Evolutionary conservation across 2,797 vertebrate species (phyloP).

Genomic region (Betta splendens): DNA sequence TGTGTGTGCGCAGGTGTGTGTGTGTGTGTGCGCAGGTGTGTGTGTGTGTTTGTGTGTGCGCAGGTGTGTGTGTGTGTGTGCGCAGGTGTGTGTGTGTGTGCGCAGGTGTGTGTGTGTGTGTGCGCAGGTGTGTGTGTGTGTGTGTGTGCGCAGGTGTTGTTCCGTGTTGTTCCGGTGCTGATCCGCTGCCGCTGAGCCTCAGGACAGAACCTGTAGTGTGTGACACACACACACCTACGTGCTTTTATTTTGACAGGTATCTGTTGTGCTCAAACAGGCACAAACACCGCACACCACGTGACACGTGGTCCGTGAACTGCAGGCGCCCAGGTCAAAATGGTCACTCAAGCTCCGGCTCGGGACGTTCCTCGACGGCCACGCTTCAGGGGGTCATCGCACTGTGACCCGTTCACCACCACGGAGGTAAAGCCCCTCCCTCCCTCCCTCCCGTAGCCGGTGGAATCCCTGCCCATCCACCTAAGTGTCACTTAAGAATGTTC

Average conservation of each 20-base stretch:
- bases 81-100: too few species aligned
- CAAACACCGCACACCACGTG: constrained; percentile 18
- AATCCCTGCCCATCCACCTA: constrained; percentile 72
- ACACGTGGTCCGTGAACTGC: constrained; percentile 70
- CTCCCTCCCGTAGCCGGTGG: constrained; percentile 41
- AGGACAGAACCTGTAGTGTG: too few species aligned
- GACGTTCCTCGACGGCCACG: constrained; percentile 20
- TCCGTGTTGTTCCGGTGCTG: too few species aligned
- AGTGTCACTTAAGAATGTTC: constrained; percentile 82
- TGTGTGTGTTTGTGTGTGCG: too few species aligned
- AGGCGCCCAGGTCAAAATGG: constrained; percentile 53
- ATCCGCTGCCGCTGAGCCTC: constrained; percentile 30
- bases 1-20: too few species aligned
- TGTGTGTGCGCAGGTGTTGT: too few species aligned
- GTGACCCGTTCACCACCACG: constrained; percentile 49
- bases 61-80: too few species aligned
- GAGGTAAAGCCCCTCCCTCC: too few species aligned
- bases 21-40: too few species aligned
- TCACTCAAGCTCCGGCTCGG: constrained; percentile 70
- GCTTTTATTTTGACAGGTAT: constrained; percentile 25
- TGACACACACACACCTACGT: too few species aligned
- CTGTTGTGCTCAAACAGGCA: constrained; percentile 5
- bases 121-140: too few species aligned
- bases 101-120: too few species aligned
- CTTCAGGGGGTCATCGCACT: constrained; percentile 64